phyloP scores from a whole-genome alignment of 2,113 vertebrate genomes.

The Chaenocephalus aceratus region DNA sequence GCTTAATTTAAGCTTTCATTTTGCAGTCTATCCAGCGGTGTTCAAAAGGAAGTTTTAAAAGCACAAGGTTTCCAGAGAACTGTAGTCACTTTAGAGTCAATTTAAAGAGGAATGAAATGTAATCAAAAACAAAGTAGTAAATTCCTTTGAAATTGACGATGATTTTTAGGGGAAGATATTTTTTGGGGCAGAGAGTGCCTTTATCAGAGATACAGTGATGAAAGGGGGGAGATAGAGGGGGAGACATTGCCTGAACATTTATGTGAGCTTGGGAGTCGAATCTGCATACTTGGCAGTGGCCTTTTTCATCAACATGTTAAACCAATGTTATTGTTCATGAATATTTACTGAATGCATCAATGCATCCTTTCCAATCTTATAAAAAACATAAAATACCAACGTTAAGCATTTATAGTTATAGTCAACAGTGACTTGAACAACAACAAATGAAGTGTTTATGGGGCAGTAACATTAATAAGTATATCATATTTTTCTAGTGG shows the following conservation, averaged over 20 bases:
- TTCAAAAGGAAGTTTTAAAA: slow-evolving; percentile 2
- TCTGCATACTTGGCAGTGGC: too few species aligned
- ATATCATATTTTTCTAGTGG: too few species aligned
- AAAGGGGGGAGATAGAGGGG: too few species aligned
- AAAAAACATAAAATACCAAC: too few species aligned
- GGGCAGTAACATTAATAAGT: too few species aligned
- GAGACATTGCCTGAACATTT: too few species aligned
- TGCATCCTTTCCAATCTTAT: background rate
- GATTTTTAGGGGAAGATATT: background rate
- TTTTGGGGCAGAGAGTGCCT: too few species aligned
- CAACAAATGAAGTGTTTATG: background rate
- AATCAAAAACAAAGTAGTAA: background rate
- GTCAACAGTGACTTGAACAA: background rate
- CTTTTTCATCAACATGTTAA: background rate
- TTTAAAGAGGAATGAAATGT: background rate
- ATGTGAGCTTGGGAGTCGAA: too few species aligned
- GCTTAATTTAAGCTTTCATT: slow-evolving; percentile 17
- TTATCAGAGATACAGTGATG: too few species aligned
- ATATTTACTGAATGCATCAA: background rate
- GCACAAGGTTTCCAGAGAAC: background rate
- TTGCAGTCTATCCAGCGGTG: background rate
- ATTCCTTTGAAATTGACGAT: background rate
- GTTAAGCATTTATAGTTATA: too few species aligned
- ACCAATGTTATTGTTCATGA: background rate
- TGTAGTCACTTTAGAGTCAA: background rate